Evolutionary conservation across 2,797 vertebrate species (phyloP).

Genomic region (Staurois parvus): DNA sequence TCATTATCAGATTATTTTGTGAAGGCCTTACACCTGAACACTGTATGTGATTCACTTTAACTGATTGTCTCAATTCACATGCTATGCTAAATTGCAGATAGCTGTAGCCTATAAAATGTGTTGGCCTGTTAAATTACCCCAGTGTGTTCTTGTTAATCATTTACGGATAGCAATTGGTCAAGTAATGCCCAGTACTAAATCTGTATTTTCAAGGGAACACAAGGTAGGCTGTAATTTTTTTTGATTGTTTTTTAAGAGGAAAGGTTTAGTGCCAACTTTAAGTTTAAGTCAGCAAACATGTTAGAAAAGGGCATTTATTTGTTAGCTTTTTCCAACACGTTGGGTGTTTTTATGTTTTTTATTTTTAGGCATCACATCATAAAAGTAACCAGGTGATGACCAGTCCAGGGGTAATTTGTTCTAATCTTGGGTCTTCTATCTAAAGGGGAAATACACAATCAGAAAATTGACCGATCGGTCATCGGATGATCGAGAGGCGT

Average conservation of each 20-base stretch:
- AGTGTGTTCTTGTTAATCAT: neutral
- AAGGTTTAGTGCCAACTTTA: neutral
- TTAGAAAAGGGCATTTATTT: neutral
- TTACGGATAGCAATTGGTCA: neutral
- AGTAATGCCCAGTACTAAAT: neutral
- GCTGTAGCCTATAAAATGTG: neutral
- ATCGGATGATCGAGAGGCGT: too few relatives aligned
- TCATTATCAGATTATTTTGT: slow-evolving; percentile 64
- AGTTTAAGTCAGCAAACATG: neutral
- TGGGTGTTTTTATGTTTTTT: too few relatives aligned
- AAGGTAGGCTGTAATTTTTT: neutral
- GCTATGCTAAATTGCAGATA: neutral
- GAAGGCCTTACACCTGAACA: slow-evolving; percentile 60
- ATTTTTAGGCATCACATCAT: too few relatives aligned
- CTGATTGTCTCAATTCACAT: slow-evolving; percentile 55
- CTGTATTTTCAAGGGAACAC: neutral
- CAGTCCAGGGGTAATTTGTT: too few relatives aligned
- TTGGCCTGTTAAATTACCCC: neutral
- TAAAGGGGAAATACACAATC: too few relatives aligned
- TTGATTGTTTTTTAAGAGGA: neutral
- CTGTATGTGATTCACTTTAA: slow-evolving; percentile 56
- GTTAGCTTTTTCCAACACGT: too few relatives aligned
- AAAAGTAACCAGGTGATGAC: too few relatives aligned
- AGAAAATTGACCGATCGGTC: too few relatives aligned
- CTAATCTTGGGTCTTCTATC: too few relatives aligned